Evolutionary conservation across 2,888 invertebrate genomes (phyloP).

Genomic region (Callyntrura sp.): DNA sequence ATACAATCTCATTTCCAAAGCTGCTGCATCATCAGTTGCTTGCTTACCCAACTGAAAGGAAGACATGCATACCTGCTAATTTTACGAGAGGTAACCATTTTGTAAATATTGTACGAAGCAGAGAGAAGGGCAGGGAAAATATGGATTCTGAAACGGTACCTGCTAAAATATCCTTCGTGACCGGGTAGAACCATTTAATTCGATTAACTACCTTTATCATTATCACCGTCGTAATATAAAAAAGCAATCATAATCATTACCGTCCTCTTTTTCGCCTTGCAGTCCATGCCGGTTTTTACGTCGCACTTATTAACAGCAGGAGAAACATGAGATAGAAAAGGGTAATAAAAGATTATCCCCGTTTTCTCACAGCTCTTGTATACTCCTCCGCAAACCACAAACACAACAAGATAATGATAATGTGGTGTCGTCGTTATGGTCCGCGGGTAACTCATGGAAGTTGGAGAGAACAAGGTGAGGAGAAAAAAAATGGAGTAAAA

Average conservation of each 20-base stretch:
- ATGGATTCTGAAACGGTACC: too few relatives aligned
- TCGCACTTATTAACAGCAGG: background rate
- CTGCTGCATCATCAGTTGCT: background rate
- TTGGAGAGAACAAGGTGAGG: slow-evolving; percentile 24
- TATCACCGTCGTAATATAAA: slow-evolving; percentile 1
- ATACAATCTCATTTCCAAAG: too few relatives aligned
- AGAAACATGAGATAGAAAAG: slow-evolving; percentile 20
- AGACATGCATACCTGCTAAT: too few relatives aligned
- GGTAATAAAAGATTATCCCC: slow-evolving; percentile 51
- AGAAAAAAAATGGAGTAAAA: slow-evolving; percentile 2
- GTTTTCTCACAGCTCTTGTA: slow-evolving; percentile 39
- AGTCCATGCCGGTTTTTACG: background rate
- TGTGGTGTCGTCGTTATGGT: slow-evolving; percentile 29
- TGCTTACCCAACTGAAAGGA: background rate
- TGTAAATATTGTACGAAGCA: too few relatives aligned
- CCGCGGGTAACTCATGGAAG: slow-evolving; percentile 19
- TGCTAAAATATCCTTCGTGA: slow-evolving; percentile 1
- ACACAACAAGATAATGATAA: slow-evolving; percentile 47
- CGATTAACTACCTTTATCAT: slow-evolving; percentile 35
- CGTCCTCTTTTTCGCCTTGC: background rate
- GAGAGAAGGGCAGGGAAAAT: too few relatives aligned
- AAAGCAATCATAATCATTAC: slow-evolving; percentile 37
- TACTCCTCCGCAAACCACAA: slow-evolving; percentile 35
- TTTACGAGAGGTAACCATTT: too few relatives aligned
- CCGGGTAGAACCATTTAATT: slow-evolving; percentile 23